phyloP scores from a whole-genome alignment of 2,888 invertebrate species.

The Drosophila prostipennis region DNA sequence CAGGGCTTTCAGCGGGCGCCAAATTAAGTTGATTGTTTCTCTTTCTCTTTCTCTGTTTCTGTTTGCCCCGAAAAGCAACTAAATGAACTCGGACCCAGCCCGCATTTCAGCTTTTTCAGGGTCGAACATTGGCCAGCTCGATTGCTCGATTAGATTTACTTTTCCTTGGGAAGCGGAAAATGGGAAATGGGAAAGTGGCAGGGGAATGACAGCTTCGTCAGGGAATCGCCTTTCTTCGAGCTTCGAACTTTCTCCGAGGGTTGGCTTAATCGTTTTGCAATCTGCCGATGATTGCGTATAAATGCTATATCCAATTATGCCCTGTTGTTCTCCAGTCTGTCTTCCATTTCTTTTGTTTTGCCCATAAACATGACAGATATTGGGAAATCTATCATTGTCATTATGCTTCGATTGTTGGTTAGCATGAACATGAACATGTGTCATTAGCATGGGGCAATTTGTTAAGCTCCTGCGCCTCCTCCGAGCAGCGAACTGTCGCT shows the following conservation, averaged over 20 bases:
- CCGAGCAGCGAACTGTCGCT: slow-evolving; percentile 44
- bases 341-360: slow-evolving; percentile 58
- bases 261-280: slow-evolving; percentile 82
- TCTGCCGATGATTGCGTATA: slow-evolving; percentile 83
- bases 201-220: slow-evolving; percentile 6
- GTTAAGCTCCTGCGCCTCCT: slow-evolving; percentile 51
- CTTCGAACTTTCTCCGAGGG: slow-evolving; percentile 45
- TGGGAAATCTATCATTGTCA: slow-evolving; percentile 84
- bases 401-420: slow-evolving; percentile 83
- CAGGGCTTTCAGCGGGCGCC: slow-evolving; percentile 82
- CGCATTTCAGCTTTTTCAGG: slow-evolving; percentile 26
- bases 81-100: slow-evolving; percentile 41
- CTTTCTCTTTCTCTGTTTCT: slow-evolving; percentile 48
- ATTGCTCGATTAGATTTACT: slow-evolving; percentile 65
- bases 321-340: slow-evolving; percentile 22
- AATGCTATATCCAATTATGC: slow-evolving; percentile 82
- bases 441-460: slow-evolving; percentile 78
- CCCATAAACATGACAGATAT: slow-evolving; percentile 83
- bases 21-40: slow-evolving; percentile 82
- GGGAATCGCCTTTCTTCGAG: slow-evolving; percentile 38
- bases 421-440: slow-evolving; percentile 14
- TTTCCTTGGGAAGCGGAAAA: not conserved
- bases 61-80: slow-evolving; percentile 23
- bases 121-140: slow-evolving; percentile 23
- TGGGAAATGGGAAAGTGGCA: too few relatives aligned